phyloP scores from a whole-genome alignment of 2,888 invertebrate species.

The Leptarthrus brevirostris region DNA sequence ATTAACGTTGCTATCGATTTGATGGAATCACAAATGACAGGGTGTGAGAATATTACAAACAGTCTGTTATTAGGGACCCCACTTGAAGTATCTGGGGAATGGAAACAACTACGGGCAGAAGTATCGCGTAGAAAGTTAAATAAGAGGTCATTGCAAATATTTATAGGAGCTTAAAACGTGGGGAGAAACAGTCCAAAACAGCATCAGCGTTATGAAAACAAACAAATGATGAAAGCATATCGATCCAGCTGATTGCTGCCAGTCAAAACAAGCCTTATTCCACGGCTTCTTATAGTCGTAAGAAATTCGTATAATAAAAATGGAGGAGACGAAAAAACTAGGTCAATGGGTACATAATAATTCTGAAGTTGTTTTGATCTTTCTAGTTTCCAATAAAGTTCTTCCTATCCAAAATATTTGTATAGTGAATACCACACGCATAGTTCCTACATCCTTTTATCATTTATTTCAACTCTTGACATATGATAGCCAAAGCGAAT shows the following conservation, averaged over 20 bases:
- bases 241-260: background rate
- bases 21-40: background rate
- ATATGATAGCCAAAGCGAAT: no score
- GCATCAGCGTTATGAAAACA: background rate
- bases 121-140: background rate
- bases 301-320: background rate
- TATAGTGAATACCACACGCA: no score
- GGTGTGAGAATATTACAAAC: background rate
- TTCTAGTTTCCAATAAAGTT: background rate
- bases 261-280: background rate
- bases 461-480: no score
- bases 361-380: background rate
- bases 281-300: background rate
- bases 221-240: background rate
- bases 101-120: background rate
- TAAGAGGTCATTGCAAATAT: background rate
- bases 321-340: background rate
- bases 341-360: background rate
- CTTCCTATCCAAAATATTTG: no score
- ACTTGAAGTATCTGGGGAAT: background rate
- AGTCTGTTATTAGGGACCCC: background rate
- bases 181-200: background rate
- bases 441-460: no score
- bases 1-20: slow-evolving; percentile 45
- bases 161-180: background rate